A percentile compares a stretch with the other conserved stretches of the same genome.
Conservation (phyloP, 2,888 invertebrate genomes). For the Trissolcus japonicus region DNA sequence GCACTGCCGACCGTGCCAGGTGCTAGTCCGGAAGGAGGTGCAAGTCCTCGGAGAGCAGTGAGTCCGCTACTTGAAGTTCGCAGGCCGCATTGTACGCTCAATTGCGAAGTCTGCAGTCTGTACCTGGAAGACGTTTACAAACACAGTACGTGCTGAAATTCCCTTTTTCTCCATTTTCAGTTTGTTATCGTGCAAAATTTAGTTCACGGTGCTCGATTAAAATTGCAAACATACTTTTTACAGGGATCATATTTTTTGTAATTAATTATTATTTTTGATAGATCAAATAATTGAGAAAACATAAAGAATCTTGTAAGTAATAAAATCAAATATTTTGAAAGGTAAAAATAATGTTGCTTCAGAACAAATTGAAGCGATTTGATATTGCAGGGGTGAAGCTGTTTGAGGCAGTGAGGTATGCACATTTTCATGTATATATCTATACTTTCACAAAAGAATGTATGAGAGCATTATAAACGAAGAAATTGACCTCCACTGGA, state of each 20-base stretch:
- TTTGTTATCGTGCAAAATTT: background rate
- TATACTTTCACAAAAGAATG: background rate
- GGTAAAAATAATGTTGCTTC: slow-evolving; percentile 3
- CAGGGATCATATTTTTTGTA: no score
- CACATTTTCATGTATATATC: background rate
- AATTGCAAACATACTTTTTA: no score
- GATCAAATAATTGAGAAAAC: no score
- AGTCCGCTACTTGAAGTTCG: slow-evolving; percentile 84
- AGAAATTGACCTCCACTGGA: slow-evolving; percentile 6
- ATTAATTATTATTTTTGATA: no score
- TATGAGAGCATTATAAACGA: background rate
- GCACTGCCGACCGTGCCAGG: slow-evolving; percentile 71
- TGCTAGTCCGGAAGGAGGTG: slow-evolving; percentile 71
- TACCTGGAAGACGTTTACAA: slow-evolving; percentile 84
- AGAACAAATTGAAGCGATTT: slow-evolving; percentile 2
- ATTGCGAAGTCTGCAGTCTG: slow-evolving; percentile 84
- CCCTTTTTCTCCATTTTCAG: background rate
- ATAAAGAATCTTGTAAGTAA: no score
- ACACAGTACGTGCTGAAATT: slow-evolving; percentile 73
- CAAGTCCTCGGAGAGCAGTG: slow-evolving; percentile 81
- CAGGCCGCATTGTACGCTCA: slow-evolving; percentile 84
- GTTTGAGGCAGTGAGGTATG: background rate
- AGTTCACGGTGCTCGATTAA: no score
- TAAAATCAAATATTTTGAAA: background rate
- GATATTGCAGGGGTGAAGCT: background rate